Evolutionary conservation across 2,797 vertebrate genomes (phyloP).

Genomic region (Schizothorax lantsangensis): DNA sequence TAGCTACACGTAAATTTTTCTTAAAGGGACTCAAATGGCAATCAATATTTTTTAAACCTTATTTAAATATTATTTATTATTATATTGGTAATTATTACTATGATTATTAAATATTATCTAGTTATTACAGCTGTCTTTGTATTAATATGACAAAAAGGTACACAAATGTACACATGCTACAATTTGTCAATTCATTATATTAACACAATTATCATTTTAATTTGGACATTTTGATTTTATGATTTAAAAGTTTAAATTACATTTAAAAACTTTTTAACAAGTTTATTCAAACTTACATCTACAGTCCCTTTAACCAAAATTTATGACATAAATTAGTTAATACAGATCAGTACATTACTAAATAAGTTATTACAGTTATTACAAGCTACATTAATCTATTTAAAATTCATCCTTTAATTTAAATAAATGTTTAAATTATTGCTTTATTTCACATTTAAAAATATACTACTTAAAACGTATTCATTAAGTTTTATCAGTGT

Average conservation of each 20-base stretch:
- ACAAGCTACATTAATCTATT: slow-evolving; percentile 92
- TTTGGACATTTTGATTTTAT: slow-evolving; percentile 86
- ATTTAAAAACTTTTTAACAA: slow-evolving; percentile 86
- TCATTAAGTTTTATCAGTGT: slow-evolving; percentile 99
- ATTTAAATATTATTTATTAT: background rate
- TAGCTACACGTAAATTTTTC: slow-evolving; percentile 89
- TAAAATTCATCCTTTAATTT: slow-evolving; percentile 91
- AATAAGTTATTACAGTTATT: slow-evolving; percentile 80
- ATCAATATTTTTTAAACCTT: slow-evolving; percentile 85
- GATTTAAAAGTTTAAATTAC: slow-evolving; percentile 91
- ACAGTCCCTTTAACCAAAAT: slow-evolving; percentile 99
- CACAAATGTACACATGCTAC: slow-evolving; percentile 65
- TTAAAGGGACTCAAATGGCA: slow-evolving; percentile 99
- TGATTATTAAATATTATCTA: background rate
- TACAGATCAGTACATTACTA: slow-evolving; percentile 90
- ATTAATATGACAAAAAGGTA: slow-evolving; percentile 84
- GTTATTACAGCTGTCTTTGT: slow-evolving; percentile 94
- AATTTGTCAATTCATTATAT: background rate
- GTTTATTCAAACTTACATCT: slow-evolving; percentile 92
- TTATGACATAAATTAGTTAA: slow-evolving; percentile 96
- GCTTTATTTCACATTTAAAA: slow-evolving; percentile 93
- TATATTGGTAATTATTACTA: background rate
- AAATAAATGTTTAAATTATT: slow-evolving; percentile 96
- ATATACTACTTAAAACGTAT: slow-evolving; percentile 96
- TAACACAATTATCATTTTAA: slow-evolving; percentile 57